Percentiles rank a stretch among this genome's conserved stretches.
These are phyloP conservation scores for Troilus luridus DNA, from an alignment of 2,888 invertebrate genomes.

Conservation along the genomic window DNA sequence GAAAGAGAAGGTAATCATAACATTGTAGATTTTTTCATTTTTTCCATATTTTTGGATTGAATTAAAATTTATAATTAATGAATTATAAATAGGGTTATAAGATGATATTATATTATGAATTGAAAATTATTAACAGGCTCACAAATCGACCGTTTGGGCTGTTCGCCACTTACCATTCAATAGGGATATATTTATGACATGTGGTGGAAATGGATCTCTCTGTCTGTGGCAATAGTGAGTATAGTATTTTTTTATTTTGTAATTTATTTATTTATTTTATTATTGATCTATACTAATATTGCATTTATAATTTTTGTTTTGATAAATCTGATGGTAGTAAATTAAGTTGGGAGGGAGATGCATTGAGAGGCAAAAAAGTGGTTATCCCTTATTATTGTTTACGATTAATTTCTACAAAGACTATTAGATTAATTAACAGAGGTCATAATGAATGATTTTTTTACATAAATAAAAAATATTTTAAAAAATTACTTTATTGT, in stretches of 20 bases:
- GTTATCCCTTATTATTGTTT: too few species aligned
- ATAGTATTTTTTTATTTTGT: slow-evolving; percentile 29
- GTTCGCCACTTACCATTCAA: slow-evolving; percentile 93
- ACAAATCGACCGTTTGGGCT: slow-evolving; percentile 89
- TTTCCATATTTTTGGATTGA: neutral
- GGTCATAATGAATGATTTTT: neutral
- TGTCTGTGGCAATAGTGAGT: slow-evolving; percentile 96
- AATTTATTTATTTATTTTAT: neutral
- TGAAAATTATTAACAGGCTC: slow-evolving; percentile 69
- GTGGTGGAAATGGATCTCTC: slow-evolving; percentile 91
- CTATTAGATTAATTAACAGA: neutral
- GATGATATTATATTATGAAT: slow-evolving; percentile 2
- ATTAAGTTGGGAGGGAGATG: too few species aligned
- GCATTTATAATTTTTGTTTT: too few species aligned
- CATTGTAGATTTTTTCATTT: too few species aligned
- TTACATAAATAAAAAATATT: neutral
- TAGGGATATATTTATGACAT: slow-evolving; percentile 91
- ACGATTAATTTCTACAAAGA: neutral
- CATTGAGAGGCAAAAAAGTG: too few species aligned
- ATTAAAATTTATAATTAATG: too few species aligned
- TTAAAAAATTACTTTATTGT: too few species aligned
- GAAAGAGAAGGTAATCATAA: slow-evolving; percentile 72
- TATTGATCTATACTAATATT: too few species aligned
- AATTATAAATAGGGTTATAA: too few species aligned
- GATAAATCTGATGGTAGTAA: too few species aligned